phyloP scores from a whole-genome alignment of 2,888 invertebrate genomes.

The Meiosimyza decipiens region DNA sequence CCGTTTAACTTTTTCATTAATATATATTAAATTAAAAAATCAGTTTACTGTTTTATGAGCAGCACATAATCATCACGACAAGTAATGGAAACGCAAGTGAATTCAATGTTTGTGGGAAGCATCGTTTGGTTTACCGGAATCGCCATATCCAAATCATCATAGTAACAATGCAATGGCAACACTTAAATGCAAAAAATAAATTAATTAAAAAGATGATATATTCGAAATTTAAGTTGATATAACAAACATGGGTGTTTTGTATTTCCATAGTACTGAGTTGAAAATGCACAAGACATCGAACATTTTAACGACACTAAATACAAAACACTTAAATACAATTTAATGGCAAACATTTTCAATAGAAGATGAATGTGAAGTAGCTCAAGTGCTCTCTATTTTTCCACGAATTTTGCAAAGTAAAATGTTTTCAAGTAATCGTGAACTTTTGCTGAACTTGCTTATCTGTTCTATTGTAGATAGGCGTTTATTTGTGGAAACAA shows the following conservation, averaged over 20 bases:
- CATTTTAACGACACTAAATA: not conserved
- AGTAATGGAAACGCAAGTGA: conserved; percentile 48
- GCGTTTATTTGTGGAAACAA: too few relatives aligned
- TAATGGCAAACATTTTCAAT: conserved; percentile 11
- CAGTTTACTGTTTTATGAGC: conserved; percentile 55
- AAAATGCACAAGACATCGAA: conserved; percentile 12
- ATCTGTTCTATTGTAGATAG: too few relatives aligned
- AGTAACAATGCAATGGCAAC: conserved; percentile 49
- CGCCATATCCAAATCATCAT: conserved; percentile 51
- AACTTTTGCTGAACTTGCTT: too few relatives aligned
- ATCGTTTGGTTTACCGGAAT: conserved; percentile 48
- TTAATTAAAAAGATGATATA: not conserved
- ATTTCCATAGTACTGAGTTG: conserved; percentile 53
- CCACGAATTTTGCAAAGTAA: too few relatives aligned
- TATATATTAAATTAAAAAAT: not conserved
- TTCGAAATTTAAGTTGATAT: not conserved
- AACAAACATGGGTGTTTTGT: conserved; percentile 50
- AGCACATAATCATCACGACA: conserved; percentile 57
- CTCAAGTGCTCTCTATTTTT: too few relatives aligned
- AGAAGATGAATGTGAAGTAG: not conserved
- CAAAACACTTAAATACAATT: not conserved
- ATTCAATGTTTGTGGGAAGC: conserved; percentile 46
- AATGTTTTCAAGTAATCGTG: too few relatives aligned
- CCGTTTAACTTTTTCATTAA: too few relatives aligned
- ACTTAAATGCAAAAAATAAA: conserved; percentile 38